Conservation (phyloP, 2,888 invertebrate genomes). For the Hylaea fasciaria region DNA sequence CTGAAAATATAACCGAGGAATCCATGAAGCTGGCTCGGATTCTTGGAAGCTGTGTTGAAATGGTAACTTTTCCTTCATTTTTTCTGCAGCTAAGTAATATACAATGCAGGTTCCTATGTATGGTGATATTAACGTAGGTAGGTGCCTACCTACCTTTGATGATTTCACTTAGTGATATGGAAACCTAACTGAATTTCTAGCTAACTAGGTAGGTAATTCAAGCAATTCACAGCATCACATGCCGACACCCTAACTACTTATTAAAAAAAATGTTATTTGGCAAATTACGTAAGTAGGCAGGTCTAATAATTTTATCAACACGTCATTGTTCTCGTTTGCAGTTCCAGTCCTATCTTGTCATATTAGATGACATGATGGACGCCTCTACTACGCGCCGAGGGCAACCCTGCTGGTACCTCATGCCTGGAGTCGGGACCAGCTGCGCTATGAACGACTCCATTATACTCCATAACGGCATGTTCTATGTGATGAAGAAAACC, state of each 20-base stretch:
- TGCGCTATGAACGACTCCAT: conserved; percentile 92
- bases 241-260: too few relatives aligned
- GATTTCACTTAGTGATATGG: too few relatives aligned
- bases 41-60: conserved; percentile 96
- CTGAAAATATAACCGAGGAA: conserved; percentile 87
- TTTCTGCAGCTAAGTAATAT: not conserved
- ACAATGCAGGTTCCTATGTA: too few relatives aligned
- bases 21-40: conserved; percentile 89
- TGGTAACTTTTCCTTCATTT: conserved; percentile 85
- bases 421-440: conserved; percentile 86
- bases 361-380: conserved; percentile 97
- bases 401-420: conserved; percentile 93
- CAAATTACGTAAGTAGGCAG: too few relatives aligned
- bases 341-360: conserved; percentile 93
- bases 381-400: conserved; percentile 91
- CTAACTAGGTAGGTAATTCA: too few relatives aligned
- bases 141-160: not conserved
- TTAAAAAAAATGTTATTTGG: too few relatives aligned
- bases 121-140: not conserved
- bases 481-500: conserved; percentile 88
- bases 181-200: too few relatives aligned
- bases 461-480: conserved; percentile 89
- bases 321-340: conserved; percentile 73
- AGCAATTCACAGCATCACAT: too few relatives aligned
- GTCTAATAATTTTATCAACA: not conserved